Evolutionary conservation across 2,888 invertebrate genomes (phyloP), one percentile per base, ranked within the genome.

Genomic region (Altica lythri): DNA sequence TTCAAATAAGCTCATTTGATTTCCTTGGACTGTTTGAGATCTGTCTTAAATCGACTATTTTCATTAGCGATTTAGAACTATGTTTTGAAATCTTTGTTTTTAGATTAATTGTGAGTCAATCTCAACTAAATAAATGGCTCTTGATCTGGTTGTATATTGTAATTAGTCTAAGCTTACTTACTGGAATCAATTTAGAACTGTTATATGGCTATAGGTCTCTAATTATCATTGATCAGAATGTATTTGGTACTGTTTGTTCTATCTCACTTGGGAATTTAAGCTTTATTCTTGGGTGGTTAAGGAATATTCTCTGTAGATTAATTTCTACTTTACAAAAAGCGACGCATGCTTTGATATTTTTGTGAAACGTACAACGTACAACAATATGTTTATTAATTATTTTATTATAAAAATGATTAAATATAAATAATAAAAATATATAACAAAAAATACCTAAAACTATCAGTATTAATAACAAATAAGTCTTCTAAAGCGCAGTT

Each of bases 341-440:
- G 4, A 22, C 6, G 6, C 22, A 22, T 22, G 4, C 6, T 22
- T 22, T 4, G 4, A 22, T 22, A 5, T 22, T 22, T 22, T 5
- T 22, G 4, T 22, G 6, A 5, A 5, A 22, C 6, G 22, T 22
- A 4, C 4, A 5, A 22, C 22, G 4, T 22, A 5, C 6, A 22
- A 5, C 6, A 22, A 4, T 22, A 22, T 22, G n/a, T n/a, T 6
- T 29, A n/a, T 29, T n/a, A n/a, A n/a, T 29, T 2, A 22, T 25
- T 3, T 12, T 27, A 43, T 17, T 27, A 43, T n/a, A 17, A 14
- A 12, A 17, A 38, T 9, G 19, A 46, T 48, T 48, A 38, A 42
- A 49, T 49, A 30, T 40, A 10, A 42, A 30, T 6, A 42, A 8
- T 30, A 51, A 51, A 51, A 51, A 16, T 50, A 51, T 35, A 27